Percentiles rank a stretch among this genome's conserved stretches.
These are phyloP conservation scores for Menura novaehollandiae DNA, from an alignment of 2,113 vertebrate species.

Conservation along the genomic window DNA sequence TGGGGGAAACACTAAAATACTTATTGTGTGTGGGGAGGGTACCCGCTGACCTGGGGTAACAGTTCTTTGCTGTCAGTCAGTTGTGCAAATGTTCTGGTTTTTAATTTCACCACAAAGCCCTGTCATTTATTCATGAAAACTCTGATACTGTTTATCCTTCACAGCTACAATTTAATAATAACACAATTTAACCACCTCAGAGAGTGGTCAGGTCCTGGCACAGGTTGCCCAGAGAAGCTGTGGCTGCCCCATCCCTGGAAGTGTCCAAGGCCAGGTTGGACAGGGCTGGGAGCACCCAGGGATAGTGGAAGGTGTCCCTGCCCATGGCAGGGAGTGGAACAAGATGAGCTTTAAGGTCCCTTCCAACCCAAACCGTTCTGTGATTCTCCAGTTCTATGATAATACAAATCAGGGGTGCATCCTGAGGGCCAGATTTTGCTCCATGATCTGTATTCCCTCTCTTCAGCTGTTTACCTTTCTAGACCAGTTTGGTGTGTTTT, in stretches of 20 bases:
- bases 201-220: neutral
- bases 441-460: neutral
- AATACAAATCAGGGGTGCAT: neutral
- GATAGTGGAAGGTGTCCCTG: fast-evolving
- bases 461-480: neutral
- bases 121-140: neutral
- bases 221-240: neutral
- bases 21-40: neutral
- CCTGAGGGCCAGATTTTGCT: neutral
- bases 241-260: neutral
- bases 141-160: neutral
- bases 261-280: neutral
- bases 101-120: neutral
- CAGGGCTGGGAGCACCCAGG: fast-evolving
- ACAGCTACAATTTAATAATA: neutral
- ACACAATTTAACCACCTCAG: neutral
- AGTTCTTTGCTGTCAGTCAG: neutral
- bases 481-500: neutral
- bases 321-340: fast-evolving
- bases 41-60: neutral
- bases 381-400: neutral
- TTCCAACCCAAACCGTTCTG: neutral
- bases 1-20: neutral
- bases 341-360: neutral
- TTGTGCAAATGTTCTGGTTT: neutral